Evolutionary conservation across 2,888 invertebrate genomes (phyloP).

Genomic region (Drosophila meridionalis): DNA sequence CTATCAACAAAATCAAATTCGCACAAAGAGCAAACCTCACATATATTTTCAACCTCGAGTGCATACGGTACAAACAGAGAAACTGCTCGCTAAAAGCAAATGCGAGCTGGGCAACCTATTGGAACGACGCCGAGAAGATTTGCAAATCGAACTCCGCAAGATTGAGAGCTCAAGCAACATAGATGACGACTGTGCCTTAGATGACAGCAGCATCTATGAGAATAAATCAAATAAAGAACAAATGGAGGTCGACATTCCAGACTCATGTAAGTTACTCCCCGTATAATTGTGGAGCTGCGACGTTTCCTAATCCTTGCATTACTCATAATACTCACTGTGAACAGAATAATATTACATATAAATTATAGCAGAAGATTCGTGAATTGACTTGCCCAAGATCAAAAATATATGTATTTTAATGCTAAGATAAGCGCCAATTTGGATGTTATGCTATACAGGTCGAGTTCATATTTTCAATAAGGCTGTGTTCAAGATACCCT

Average conservation of each 20-base stretch:
- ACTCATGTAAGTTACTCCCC: slow-evolving; percentile 21
- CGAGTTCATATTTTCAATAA: background rate
- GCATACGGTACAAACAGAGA: slow-evolving; percentile 89
- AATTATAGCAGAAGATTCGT: too few species aligned
- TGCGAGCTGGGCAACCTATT: slow-evolving; percentile 50
- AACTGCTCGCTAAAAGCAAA: slow-evolving; percentile 88
- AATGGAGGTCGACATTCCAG: slow-evolving; percentile 19
- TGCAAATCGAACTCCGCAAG: slow-evolving; percentile 55
- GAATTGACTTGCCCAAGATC: background rate
- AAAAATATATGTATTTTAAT: background rate
- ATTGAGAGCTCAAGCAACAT: slow-evolving; percentile 50
- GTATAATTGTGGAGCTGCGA: background rate
- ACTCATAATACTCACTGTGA: background rate
- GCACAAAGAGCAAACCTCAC: slow-evolving; percentile 93
- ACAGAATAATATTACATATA: background rate
- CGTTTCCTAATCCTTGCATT: background rate
- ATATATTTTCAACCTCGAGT: slow-evolving; percentile 95
- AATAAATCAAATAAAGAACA: slow-evolving; percentile 19
- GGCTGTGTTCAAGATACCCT: background rate
- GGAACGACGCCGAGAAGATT: slow-evolving; percentile 47
- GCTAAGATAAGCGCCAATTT: background rate
- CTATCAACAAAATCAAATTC: slow-evolving; percentile 92
- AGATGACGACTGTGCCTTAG: slow-evolving; percentile 54
- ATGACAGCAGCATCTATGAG: slow-evolving; percentile 48
- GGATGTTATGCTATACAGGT: background rate